Evolutionary conservation across 1,140 invertebrate genomes (phyloP).

Genomic region (Ips nitidus): DNA sequence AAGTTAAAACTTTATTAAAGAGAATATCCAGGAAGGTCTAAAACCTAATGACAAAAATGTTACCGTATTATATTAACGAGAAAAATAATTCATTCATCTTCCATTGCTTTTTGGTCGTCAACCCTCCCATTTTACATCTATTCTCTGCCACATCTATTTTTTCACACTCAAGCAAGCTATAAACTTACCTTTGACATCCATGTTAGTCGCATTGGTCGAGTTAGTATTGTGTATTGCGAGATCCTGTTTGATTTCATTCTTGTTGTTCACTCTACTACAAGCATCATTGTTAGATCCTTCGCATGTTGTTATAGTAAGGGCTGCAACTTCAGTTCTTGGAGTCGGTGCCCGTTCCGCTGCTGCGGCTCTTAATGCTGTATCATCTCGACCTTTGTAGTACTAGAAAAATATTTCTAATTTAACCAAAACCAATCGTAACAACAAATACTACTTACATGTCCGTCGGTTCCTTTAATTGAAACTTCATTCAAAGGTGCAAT

Average conservation of each 20-base stretch:
- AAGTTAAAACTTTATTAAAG: too few species aligned
- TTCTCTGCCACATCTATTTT: too few species aligned
- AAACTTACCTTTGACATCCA: too few species aligned
- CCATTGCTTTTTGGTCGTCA: too few species aligned
- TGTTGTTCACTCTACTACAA: not conserved
- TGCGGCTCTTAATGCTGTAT: constrained; percentile 18
- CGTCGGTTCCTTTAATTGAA: constrained; percentile 57
- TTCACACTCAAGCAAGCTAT: too few species aligned
- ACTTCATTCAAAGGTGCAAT: constrained; percentile 56
- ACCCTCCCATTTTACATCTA: too few species aligned
- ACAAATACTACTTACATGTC: constrained; percentile 44
- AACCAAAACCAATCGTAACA: too few species aligned
- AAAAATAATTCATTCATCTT: too few species aligned
- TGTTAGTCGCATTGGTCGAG: not conserved
- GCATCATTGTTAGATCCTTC: not conserved
- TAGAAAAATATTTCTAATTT: constrained; percentile 12
- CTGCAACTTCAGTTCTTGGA: constrained; percentile 13
- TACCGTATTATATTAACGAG: too few species aligned
- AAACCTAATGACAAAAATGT: too few species aligned
- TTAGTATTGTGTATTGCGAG: not conserved
- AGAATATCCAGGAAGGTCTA: too few species aligned
- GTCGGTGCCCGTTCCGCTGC: constrained; percentile 25
- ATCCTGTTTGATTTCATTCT: not conserved
- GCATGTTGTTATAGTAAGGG: constrained; percentile 13
- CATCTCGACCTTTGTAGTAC: constrained; percentile 36